A percentile compares a stretch with the other conserved stretches of the same genome.
Conservation (phyloP, 35 echinoderm and acorn worm genomes). For the Ophiothrix spiculata region DNA sequence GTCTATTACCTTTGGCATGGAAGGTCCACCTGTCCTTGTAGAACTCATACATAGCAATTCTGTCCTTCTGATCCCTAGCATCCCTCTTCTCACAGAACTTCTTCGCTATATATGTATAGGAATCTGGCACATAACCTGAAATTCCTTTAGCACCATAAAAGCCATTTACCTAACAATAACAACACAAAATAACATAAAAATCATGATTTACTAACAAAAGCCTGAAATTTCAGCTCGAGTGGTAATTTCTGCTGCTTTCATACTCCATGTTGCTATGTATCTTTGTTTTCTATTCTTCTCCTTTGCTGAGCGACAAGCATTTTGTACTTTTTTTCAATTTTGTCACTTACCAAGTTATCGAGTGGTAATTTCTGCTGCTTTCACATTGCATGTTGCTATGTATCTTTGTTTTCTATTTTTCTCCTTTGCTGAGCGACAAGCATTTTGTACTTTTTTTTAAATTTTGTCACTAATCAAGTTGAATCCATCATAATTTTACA, state of each 20-base stretch:
- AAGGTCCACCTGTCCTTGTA: constrained; percentile 85
- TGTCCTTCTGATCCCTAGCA: constrained; percentile 11
- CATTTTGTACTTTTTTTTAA: too few species aligned
- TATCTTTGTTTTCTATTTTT: too few species aligned
- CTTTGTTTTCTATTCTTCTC: too few species aligned
- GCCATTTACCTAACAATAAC: constrained; percentile 67
- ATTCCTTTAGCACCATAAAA: constrained; percentile 84
- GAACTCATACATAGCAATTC: constrained; percentile 74
- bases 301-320: too few species aligned
- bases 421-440: too few species aligned
- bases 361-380: constrained; percentile 41
- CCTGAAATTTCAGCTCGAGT: too few species aligned
- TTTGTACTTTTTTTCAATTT: too few species aligned
- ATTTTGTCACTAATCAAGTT: too few species aligned
- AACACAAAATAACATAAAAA: too few species aligned
- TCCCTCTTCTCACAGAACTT: constrained; percentile 71
- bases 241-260: constrained; percentile 36
- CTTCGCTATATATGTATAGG: constrained; percentile 89
- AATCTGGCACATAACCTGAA: constrained; percentile 79
- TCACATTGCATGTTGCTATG: constrained; percentile 12
- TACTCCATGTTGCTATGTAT: constrained; percentile 22
- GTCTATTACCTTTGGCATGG: constrained; percentile 89
- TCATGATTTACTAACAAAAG: too few species aligned
- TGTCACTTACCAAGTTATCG: too few species aligned
- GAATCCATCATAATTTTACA: too few species aligned